Evolutionary conservation across 2,888 invertebrate species (phyloP), one percentile per base, ranked within the genome.

Genomic region (Agrotis segetum): DNA sequence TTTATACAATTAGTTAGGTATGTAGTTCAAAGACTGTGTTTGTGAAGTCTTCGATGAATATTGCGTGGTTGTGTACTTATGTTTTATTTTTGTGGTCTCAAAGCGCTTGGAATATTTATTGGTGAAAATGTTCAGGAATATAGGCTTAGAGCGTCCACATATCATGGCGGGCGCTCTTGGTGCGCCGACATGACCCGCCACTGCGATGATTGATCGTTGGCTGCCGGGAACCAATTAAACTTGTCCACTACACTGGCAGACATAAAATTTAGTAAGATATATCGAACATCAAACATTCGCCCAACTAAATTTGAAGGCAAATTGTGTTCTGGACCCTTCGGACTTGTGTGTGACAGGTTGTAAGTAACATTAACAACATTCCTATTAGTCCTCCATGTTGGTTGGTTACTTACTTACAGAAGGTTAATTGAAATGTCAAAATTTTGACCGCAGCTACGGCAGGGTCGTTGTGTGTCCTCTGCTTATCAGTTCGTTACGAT

Each of bases 151-250:
- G 63, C 59, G 65, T 77, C 61, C 71, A 77, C 82, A 80, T 84
- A 82, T 80, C 77, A 79, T 78, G 63, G 74, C 72, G 67, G 71
- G 29, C 49, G 75, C 71, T 76, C 81, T 74, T 78, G 83, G 85
- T 84, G 73, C 84, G 87, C 85, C 88, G 92, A 92, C 92, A 92
- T 86, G 88, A 84, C 86, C 86, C 86, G 87, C 88, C 88, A 88
- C 88, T 86, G 81, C 82, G 87, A 92, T 94, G 95, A 95, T 95
- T 94, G 95, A 95, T 95, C 89, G 90, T 86, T 79, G 82, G 85
- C 84, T 82, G 88, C 88, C 89, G 87, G 90, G 87, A 92, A 92
- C 93, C 94, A 95, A 95, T 95, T 95, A 94, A 95, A 95, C 92
- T 93, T 93, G 94, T 93, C 93, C 92, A 91, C 89, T 92, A 90